Evolutionary conservation across 2,888 invertebrate species (phyloP).

Genomic region (Caenorhabditis sp.): DNA sequence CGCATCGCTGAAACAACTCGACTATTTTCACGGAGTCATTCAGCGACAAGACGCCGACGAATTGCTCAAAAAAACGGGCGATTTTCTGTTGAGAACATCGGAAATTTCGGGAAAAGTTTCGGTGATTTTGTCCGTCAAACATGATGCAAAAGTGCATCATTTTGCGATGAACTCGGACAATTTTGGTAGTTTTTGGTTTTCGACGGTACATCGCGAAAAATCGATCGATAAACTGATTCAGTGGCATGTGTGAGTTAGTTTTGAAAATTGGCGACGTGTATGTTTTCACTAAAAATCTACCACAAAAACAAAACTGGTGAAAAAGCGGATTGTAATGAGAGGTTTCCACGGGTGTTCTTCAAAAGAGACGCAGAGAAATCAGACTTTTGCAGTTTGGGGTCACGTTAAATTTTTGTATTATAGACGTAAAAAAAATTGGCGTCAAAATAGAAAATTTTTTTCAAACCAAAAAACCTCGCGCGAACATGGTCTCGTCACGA

Average conservation of each 20-base stretch:
- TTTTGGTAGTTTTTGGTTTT: conserved; percentile 25
- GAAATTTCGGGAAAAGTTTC: conserved; percentile 51
- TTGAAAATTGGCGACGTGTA: background rate
- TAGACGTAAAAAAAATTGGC: too few species aligned
- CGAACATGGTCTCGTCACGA: too few species aligned
- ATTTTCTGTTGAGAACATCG: conserved; percentile 55
- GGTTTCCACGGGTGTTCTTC: too few species aligned
- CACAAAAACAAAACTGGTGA: background rate
- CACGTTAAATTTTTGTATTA: too few species aligned
- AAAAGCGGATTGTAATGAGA: too few species aligned
- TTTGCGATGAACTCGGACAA: conserved; percentile 48
- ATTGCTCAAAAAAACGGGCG: conserved; percentile 53
- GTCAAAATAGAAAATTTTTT: too few species aligned
- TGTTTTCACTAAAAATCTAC: background rate
- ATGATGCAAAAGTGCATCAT: conserved; percentile 46
- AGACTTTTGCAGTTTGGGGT: too few species aligned
- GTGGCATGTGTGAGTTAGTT: conserved; percentile 12
- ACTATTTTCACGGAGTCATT: conserved; percentile 43
- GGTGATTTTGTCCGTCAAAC: conserved; percentile 50
- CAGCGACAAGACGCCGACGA: conserved; percentile 56
- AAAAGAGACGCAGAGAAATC: too few species aligned
- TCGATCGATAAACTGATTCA: conserved; percentile 16
- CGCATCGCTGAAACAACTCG: background rate
- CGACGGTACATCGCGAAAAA: conserved; percentile 46
- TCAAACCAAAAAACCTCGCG: too few species aligned